Conservation (phyloP, 2,888 invertebrate genomes). For the Drosophila mulleri region DNA sequence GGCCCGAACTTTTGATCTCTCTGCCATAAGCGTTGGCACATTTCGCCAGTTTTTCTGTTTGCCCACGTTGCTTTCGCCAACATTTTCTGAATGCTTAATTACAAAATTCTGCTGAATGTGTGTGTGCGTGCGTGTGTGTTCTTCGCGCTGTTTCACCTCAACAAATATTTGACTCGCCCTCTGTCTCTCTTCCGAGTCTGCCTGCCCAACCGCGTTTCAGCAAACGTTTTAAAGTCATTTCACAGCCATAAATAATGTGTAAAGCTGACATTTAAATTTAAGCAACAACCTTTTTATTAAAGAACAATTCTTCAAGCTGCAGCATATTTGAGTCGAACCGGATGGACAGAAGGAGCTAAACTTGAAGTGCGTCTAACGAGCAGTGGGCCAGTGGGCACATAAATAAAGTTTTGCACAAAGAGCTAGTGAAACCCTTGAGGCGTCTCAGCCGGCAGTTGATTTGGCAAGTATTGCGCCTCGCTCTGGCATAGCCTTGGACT, state of each 20-base stretch:
- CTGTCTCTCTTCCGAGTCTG: neutral
- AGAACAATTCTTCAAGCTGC: neutral
- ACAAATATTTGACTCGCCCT: conserved; percentile 40
- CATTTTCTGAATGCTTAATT: conserved; percentile 78
- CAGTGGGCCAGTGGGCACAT: conserved; percentile 9
- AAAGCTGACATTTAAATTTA: conserved; percentile 1
- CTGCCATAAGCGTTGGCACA: conserved; percentile 6
- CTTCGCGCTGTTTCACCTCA: conserved; percentile 24
- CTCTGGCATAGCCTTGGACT: conserved; percentile 4
- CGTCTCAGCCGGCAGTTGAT: conserved; percentile 2
- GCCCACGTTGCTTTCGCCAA: conserved; percentile 33
- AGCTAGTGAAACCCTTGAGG: conserved; percentile 27
- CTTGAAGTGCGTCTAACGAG: conserved; percentile 32
- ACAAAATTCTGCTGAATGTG: conserved; percentile 41
- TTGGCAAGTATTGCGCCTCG: conserved; percentile 3
- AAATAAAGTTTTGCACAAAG: conserved; percentile 13
- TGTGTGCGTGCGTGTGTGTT: conserved; percentile 20
- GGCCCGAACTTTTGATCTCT: conserved; percentile 3
- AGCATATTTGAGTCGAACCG: neutral
- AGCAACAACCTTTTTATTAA: neutral
- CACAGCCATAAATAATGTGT: neutral
- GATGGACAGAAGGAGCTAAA: neutral
- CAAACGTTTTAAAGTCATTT: conserved; percentile 37
- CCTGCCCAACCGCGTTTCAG: conserved; percentile 1
- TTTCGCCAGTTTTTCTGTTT: conserved; percentile 19